Evolutionary conservation across 2,888 invertebrate genomes (phyloP).

Genomic region (Embidobia sp.): DNA sequence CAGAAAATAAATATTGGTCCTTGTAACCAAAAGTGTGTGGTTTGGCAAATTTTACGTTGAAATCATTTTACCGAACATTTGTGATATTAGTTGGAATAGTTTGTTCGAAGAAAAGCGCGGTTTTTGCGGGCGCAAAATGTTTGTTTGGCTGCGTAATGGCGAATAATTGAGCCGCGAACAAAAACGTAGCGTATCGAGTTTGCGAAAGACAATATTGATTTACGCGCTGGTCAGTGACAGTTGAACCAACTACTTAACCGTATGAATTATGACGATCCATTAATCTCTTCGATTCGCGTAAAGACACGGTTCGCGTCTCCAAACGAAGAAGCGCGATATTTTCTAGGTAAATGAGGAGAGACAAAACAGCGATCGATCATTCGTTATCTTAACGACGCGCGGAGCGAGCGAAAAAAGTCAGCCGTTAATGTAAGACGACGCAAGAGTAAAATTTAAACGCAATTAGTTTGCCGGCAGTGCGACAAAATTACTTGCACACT

Average conservation of each 20-base stretch:
- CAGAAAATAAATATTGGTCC: too few species aligned
- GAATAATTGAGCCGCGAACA: constrained; percentile 43
- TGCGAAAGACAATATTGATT: constrained; percentile 58
- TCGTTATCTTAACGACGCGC: constrained; percentile 39
- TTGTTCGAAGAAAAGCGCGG: too few species aligned
- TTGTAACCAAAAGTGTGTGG: too few species aligned
- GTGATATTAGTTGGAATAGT: too few species aligned
- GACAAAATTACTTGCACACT: constrained; percentile 19
- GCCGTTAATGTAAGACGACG: constrained; percentile 30
- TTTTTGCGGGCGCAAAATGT: constrained; percentile 7
- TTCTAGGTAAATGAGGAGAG: constrained; percentile 27
- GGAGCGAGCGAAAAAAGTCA: constrained; percentile 5
- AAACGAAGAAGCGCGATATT: constrained; percentile 10
- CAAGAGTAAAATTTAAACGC: constrained; percentile 30
- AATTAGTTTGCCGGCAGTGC: constrained; percentile 27
- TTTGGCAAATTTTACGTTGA: too few species aligned
- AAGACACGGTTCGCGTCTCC: constrained; percentile 32
- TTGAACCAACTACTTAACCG: constrained; percentile 49
- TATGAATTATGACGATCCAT: constrained; percentile 64
- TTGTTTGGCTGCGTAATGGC: constrained; percentile 15
- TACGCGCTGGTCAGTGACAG: constrained; percentile 51
- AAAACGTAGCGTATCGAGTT: constrained; percentile 35
- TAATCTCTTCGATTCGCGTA: constrained; percentile 56
- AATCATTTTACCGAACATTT: too few species aligned
- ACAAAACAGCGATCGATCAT: constrained; percentile 37